Evolutionary conservation across 2,888 invertebrate species (phyloP).

Genomic region (Agrypnus murinus): DNA sequence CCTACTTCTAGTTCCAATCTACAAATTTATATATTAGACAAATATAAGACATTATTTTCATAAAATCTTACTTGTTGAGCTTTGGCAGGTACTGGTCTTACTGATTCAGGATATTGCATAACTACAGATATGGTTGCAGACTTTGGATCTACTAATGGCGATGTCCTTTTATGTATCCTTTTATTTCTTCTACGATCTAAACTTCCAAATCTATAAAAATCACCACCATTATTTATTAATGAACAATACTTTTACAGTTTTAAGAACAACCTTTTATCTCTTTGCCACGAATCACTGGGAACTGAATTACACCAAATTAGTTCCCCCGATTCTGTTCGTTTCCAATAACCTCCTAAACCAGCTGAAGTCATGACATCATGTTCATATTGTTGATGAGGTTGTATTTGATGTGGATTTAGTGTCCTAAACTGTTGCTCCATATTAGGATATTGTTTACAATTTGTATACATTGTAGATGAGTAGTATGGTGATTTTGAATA

Average conservation of each 20-base stretch:
- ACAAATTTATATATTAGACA: conserved; percentile 30
- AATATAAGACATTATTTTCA: background rate
- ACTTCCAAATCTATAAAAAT: conserved; percentile 74
- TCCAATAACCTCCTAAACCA: conserved; percentile 70
- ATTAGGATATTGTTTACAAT: conserved; percentile 47
- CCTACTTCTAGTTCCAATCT: conserved; percentile 63
- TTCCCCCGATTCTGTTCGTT: conserved; percentile 67
- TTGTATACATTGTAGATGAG: conserved; percentile 46
- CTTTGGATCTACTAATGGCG: conserved; percentile 67
- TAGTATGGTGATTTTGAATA: conserved; percentile 59
- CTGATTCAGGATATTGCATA: conserved; percentile 63
- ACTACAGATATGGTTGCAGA: conserved; percentile 65
- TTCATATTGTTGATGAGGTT: conserved; percentile 70
- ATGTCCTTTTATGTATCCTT: conserved; percentile 66
- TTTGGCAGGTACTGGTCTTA: conserved; percentile 63
- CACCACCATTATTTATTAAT: conserved; percentile 13
- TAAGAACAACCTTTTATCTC: conserved; percentile 66
- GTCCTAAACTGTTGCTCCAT: conserved; percentile 49
- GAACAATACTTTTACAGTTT: background rate
- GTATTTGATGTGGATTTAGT: conserved; percentile 66
- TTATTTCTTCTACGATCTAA: conserved; percentile 75
- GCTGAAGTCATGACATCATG: conserved; percentile 64
- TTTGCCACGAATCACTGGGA: conserved; percentile 65
- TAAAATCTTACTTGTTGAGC: conserved; percentile 61
- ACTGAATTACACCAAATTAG: conserved; percentile 67